These are phyloP conservation scores for Graptemys geographica DNA, from an alignment of 2,797 vertebrate species.

Conservation along the genomic window DNA sequence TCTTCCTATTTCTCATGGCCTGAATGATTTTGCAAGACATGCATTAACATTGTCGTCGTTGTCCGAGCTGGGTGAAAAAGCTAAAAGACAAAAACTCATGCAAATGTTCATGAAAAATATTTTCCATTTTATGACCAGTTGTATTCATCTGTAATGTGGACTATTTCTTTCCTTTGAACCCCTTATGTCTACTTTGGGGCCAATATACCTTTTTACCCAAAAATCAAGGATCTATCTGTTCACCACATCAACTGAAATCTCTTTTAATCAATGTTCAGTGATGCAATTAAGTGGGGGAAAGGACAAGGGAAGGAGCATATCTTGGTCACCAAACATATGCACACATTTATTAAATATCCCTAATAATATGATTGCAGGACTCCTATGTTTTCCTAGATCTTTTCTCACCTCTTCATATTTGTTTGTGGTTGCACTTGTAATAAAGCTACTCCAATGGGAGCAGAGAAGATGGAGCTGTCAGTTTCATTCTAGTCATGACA, in stretches of 20 bases:
- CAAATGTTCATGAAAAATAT: constrained; percentile 44
- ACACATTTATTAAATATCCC: neutral
- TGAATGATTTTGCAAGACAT: neutral
- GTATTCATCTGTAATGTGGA: constrained; percentile 29
- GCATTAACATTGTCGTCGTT: neutral
- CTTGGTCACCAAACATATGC: fast-evolving
- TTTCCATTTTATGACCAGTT: constrained; percentile 52
- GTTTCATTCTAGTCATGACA: neutral
- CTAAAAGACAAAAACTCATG: constrained; percentile 56
- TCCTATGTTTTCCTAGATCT: neutral
- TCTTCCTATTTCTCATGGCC: constrained; percentile 24
- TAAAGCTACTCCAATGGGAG: neutral
- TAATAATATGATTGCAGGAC: neutral
- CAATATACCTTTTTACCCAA: neutral
- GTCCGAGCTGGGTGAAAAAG: constrained; percentile 20
- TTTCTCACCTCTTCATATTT: neutral
- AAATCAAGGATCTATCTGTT: neutral
- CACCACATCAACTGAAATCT: neutral
- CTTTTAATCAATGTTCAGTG: neutral
- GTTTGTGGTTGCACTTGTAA: fast-evolving
- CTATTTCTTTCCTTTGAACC: constrained; percentile 39
- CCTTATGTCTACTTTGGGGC: neutral
- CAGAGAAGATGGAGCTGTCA: neutral
- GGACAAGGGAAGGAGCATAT: neutral
- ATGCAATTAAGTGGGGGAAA: neutral